Evolutionary conservation across 2,113 vertebrate species (phyloP), one percentile per base, ranked within the genome.

Genomic region (Clarias gariepinus): DNA sequence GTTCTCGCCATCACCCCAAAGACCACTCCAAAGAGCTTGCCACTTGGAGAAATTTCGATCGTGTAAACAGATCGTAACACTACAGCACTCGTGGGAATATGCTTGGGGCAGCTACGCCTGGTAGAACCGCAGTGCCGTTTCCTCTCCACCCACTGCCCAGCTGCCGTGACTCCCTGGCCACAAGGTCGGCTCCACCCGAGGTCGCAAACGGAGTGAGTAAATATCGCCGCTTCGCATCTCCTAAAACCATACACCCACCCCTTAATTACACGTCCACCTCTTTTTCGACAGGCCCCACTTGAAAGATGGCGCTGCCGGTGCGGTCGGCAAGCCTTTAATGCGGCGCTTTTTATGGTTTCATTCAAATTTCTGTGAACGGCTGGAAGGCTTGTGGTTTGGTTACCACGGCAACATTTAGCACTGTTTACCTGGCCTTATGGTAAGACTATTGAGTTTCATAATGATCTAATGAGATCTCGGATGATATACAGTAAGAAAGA

Each of bases 221-320:
- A 88, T 88, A 89, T 88, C 84, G 15, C 84, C 57, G 84, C 81
- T 84, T 85, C n/a, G 81, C 81, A 83, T 86, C 84, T 89, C 86
- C 81, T 58, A 81, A 83, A 90, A 84, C 81, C 86, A 79, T 89
- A 86, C 84, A 71, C 89, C 87, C 76, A 81, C 86, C 71, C 89
- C 60, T 84, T 90, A 90, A 90, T 90, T 90, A 90, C 82, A 88
- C 33, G 86, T 85, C 89, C 89, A 90, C 87, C 87, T 88, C 89
- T 85, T 88, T 90, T 84, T 82, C 87, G 76, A 83, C 87, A 64
- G 82, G 83, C 87, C 85, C 87, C 57, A 64, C 87, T 84, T 90
- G 74, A 89, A 89, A 89, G 89, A 61, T 71, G 33, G 87, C 66
- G 3, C 28, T 30, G 58, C 64, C 84, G 12, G 77, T 66, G 86